These are phyloP conservation scores for Hestina assimilis DNA, from an alignment of 1,140 invertebrate genomes.

Conservation along the genomic window DNA sequence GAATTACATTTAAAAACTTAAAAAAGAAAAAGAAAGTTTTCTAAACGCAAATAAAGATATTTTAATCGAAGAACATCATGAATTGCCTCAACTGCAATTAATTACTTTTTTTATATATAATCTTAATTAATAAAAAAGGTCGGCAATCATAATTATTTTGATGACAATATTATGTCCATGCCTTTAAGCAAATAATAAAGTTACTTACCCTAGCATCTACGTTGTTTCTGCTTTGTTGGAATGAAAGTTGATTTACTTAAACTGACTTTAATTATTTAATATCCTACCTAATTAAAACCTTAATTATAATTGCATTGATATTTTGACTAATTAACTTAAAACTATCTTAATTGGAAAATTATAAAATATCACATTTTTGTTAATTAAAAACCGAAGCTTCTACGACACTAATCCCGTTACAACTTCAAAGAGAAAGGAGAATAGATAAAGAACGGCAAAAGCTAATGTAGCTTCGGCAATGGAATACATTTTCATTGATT, in stretches of 20 bases:
- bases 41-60: too few relatives aligned
- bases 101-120: too few relatives aligned
- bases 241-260: slow-evolving; percentile 9
- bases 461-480: slow-evolving; percentile 69
- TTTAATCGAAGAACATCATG: too few relatives aligned
- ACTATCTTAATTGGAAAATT: slow-evolving; percentile 38
- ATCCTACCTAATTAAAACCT: slow-evolving; percentile 4
- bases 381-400: slow-evolving; percentile 30
- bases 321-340: slow-evolving; percentile 49
- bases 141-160: too few relatives aligned
- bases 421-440: slow-evolving; percentile 70
- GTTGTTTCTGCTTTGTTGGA: slow-evolving; percentile 2
- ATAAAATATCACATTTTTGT: slow-evolving; percentile 37
- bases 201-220: slow-evolving; percentile 10
- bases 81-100: too few relatives aligned
- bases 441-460: slow-evolving; percentile 65
- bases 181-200: background rate
- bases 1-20: too few relatives aligned
- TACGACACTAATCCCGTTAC: slow-evolving; percentile 65
- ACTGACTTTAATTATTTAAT: slow-evolving; percentile 18
- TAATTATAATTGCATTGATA: slow-evolving; percentile 61
- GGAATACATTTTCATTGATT: slow-evolving; percentile 65
- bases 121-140: too few relatives aligned
- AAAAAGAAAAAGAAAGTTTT: too few relatives aligned
- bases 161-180: background rate